Conservation (phyloP, 1,140 invertebrate genomes). For the Cotesia vestalis region DNA sequence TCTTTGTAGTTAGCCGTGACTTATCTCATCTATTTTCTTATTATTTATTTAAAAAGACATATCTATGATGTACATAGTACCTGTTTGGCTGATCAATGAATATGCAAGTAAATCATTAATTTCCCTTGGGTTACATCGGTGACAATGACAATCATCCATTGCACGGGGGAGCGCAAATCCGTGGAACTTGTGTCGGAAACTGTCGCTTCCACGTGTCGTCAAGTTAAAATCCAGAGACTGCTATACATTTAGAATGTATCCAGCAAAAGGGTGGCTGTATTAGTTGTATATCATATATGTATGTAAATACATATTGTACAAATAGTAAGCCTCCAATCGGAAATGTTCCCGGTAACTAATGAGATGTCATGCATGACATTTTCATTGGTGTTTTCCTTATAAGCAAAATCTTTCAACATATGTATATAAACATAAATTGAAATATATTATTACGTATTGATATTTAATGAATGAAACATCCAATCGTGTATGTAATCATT, state of each 20-base stretch:
- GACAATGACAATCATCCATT: constrained; percentile 14
- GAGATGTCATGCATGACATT: background rate
- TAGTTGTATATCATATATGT: background rate
- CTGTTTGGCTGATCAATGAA: background rate
- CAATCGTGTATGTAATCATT: no score
- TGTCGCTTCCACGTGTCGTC: constrained; percentile 8
- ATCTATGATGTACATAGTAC: no score
- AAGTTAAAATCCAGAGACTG: background rate
- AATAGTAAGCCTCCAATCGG: background rate
- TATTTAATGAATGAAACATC: no score
- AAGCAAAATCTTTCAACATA: constrained; percentile 6
- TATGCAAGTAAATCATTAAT: constrained; percentile 9
- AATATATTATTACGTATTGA: no score
- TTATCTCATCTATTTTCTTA: no score
- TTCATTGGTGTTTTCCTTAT: constrained; percentile 6
- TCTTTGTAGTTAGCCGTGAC: no score
- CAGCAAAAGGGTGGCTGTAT: background rate
- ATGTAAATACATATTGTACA: background rate
- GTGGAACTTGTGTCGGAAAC: constrained; percentile 1
- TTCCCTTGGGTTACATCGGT: background rate
- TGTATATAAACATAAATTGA: no score
- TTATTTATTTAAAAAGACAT: no score
- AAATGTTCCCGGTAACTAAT: background rate
- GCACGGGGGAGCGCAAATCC: constrained; percentile 8
- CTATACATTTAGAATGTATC: no score